These are phyloP conservation scores for Pitangus sulphuratus DNA, from an alignment of 2,797 vertebrate species.

Conservation along the genomic window DNA sequence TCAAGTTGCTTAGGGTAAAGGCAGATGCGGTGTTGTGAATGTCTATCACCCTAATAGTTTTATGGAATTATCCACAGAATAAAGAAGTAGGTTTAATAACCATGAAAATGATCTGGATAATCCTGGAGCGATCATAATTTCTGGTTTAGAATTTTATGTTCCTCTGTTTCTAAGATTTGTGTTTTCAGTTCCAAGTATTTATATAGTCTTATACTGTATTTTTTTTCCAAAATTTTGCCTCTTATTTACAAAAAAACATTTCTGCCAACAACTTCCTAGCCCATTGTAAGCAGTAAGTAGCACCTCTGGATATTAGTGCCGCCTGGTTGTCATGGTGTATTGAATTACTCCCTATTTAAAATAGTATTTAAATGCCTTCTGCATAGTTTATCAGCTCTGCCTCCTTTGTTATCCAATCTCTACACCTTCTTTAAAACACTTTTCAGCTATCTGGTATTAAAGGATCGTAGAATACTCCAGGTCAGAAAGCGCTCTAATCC, in stretches of 20 bases:
- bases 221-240: not conserved
- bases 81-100: slow-evolving; percentile 40
- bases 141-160: slow-evolving; percentile 40
- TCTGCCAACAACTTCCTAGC: not conserved
- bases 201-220: not conserved
- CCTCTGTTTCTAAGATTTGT: slow-evolving; percentile 4
- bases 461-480: not conserved
- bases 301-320: not conserved
- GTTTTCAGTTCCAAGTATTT: not conserved
- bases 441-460: not conserved
- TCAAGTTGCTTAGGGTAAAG: slow-evolving; percentile 49
- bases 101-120: slow-evolving; percentile 39
- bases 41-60: slow-evolving; percentile 46
- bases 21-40: slow-evolving; percentile 45
- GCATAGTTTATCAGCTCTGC: not conserved
- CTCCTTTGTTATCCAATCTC: not conserved
- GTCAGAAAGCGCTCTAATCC: not conserved
- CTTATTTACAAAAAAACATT: not conserved
- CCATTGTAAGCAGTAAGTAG: not conserved
- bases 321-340: not conserved
- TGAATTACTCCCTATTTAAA: not conserved
- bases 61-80: slow-evolving; percentile 51
- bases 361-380: not conserved
- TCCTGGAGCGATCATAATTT: not conserved
- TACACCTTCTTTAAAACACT: not conserved